These are phyloP conservation scores for Cacoxenus indagator DNA, from an alignment of 2,888 invertebrate species.

Conservation along the genomic window DNA sequence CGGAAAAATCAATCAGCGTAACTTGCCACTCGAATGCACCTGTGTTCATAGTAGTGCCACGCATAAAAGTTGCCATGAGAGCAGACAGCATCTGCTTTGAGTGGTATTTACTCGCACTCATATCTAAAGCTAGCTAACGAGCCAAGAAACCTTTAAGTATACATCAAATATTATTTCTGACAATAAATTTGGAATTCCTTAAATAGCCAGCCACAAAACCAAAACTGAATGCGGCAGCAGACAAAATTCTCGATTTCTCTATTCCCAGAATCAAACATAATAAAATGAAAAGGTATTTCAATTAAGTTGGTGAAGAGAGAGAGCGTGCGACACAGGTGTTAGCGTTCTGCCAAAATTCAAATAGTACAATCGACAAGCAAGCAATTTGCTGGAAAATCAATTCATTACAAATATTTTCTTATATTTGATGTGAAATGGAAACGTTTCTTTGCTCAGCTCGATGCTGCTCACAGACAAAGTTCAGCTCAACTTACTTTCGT, in stretches of 20 bases:
- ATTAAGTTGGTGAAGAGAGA: not conserved
- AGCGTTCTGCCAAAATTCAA: not conserved
- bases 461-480: not conserved
- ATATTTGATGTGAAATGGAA: not conserved
- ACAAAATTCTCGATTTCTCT: too few relatives aligned
- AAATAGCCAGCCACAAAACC: too few relatives aligned
- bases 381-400: slow-evolving; percentile 36
- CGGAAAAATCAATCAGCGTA: slow-evolving; percentile 11
- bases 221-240: too few relatives aligned
- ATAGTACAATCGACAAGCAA: slow-evolving; percentile 40
- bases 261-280: not conserved
- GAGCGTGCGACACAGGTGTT: not conserved
- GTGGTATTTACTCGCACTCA: not conserved
- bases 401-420: slow-evolving; percentile 41
- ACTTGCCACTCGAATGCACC: slow-evolving; percentile 14
- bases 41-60: not conserved
- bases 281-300: not conserved
- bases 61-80: not conserved
- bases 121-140: not conserved
- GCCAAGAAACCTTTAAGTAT: not conserved
- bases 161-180: too few relatives aligned
- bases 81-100: not conserved
- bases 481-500: not conserved
- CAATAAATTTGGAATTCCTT: too few relatives aligned
- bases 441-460: too few relatives aligned